Base-by-base conservation (phyloP, 2,888 invertebrate genomes). In the Anthophora plumipes region DNA sequence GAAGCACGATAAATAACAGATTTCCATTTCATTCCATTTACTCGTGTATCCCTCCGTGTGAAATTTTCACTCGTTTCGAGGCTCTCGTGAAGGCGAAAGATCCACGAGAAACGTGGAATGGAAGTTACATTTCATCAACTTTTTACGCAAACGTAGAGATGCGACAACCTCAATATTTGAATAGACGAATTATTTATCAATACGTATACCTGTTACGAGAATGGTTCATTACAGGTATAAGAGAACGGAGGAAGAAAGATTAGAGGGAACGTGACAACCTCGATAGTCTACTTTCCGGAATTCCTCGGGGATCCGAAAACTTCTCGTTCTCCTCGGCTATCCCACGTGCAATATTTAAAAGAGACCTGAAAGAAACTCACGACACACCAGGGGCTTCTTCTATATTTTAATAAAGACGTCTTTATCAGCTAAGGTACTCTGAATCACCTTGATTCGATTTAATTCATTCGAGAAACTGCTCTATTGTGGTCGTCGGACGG, bases 161-260 rank as follows among this genome's bases (percentile, higher is more conserved):
- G 52, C 8, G 25, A 39, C 11, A 59, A n/a, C 55, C 43, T 69
- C 46, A 76, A 69, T 64, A 69, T 64, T 69, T 59, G 63, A 76
- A 69, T 12, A 52, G 14, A 9, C n/a, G 14, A 69, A 78, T 64
- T 63, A 69, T 77, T 74, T 68, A 66, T 67, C 73, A n/a, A 20
- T 8, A 1, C 52, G 31, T 12, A 39, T 39, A 41, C 12, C 63
- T 31, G 22, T 77, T 54, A 74, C 20, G 20, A 7, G 43, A 54
- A 74, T 22, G 66, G 20, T 48, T 52, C 59, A 55, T 20, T 55
- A 55, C 54, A 31, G n/a, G 20, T 14, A 11, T 39, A 46, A 37
- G 2, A 3, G 8, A 14, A 9, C 39, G 54, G 7, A 12, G 48
- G 2, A 39, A 50, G 39, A 22, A 39, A 50, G 48, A 8, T 20